These are phyloP conservation scores for Cistogaster globosa DNA, from an alignment of 2,888 invertebrate species.

Conservation along the genomic window DNA sequence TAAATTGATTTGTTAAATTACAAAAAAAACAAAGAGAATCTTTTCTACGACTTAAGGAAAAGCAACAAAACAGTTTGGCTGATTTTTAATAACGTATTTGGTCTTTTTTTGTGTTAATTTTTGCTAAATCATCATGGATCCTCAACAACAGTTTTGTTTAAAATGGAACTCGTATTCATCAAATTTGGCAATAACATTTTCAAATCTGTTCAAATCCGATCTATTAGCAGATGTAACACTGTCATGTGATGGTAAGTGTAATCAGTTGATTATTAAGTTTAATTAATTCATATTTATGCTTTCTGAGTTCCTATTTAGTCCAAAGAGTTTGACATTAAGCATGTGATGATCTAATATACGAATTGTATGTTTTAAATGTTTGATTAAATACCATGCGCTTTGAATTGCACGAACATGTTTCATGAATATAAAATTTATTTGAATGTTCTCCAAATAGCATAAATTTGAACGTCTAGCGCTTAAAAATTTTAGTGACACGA, in stretches of 20 bases:
- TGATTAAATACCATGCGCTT: no score
- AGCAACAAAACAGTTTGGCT: conserved; percentile 48
- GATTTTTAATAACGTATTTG: conserved; percentile 32
- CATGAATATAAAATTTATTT: no score
- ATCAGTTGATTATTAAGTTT: not conserved
- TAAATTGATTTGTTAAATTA: conserved; percentile 37
- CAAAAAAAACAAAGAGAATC: no score
- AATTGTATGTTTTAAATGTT: no score
- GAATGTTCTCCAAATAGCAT: no score
- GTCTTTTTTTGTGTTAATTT: not conserved
- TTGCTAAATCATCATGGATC: conserved; percentile 87
- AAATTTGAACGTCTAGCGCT: no score
- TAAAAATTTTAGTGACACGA: no score
- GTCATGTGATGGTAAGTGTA: conserved; percentile 93
- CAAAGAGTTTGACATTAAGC: no score
- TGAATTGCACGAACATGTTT: no score
- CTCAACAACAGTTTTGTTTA: conserved; percentile 96
- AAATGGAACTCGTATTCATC: conserved; percentile 98
- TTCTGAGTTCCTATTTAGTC: no score
- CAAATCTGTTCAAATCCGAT: conserved; percentile 96
- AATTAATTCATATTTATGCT: not conserved
- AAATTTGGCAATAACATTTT: conserved; percentile 95
- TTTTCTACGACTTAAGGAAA: not conserved
- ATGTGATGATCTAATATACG: no score
- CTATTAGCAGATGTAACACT: conserved; percentile 95